Evolutionary conservation across 2,797 vertebrate species (phyloP), one percentile per base, ranked within the genome.

Genomic region (Ataeniobius toweri): DNA sequence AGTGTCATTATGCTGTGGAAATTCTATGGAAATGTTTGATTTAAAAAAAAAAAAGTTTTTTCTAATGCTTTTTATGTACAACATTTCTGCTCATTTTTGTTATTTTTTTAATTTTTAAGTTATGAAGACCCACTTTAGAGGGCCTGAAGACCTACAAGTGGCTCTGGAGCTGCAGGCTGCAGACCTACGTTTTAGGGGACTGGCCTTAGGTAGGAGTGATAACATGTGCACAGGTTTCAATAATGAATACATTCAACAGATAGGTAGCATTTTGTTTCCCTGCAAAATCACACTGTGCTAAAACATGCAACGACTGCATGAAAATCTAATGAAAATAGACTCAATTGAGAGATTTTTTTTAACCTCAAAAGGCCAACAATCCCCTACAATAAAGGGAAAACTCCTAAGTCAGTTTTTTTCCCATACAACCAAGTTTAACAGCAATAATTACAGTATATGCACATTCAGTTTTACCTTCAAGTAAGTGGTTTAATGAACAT

Each of bases 231-330:
- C 1, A 75, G 63, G 48, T 65, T 70, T 6, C 6, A 73, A 6
- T 9, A 63, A 51, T 74, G 0, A 58, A 70, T 56, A 69, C 44
- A 82, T 72, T 81, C 58, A 77, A 39, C 3, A 76, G 28, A 53
- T 67, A 3, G 59, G 63, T 5, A 67, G 20, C 63, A 67, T 31
- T 71, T 39, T 70, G 31, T 82, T 75, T 36, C 22, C 26, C 8
- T 79, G 28, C 24, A 73, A 7, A 3, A 2, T 46, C 56, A 39
- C 24, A 73, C 31, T 50, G 36, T 41, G 36, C 22, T 24, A n/a
- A 59, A 71, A 24, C 82, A 63, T 44, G 1, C 58, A 75, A 8
- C 69, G 9, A 59, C 50, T 51, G 69, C n/a, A 80, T 39, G 3
- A 56, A 78, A 69, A 56, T 2, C 18, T 63, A 28, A 12, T 18